These are phyloP conservation scores for Prenolepis imparis DNA, from an alignment of 2,888 invertebrate species.

Conservation along the genomic window DNA sequence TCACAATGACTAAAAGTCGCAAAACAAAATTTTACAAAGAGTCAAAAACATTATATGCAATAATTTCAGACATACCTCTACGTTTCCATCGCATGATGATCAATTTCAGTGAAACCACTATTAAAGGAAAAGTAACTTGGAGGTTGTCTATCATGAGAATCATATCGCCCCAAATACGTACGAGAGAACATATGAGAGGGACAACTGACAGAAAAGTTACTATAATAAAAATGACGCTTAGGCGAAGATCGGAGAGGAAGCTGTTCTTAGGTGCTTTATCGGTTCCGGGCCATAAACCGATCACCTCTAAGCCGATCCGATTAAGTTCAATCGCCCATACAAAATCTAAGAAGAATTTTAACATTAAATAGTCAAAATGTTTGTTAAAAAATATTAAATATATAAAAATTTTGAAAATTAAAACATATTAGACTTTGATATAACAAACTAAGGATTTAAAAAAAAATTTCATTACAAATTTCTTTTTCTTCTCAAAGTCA, in stretches of 20 bases:
- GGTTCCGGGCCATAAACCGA: constrained; percentile 55
- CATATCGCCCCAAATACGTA: constrained; percentile 24
- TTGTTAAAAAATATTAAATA: neutral
- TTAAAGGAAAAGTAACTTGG: constrained; percentile 29
- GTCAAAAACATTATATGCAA: neutral
- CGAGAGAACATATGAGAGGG: constrained; percentile 29
- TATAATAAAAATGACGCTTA: neutral
- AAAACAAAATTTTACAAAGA: neutral
- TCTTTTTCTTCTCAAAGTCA: neutral
- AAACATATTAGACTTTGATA: neutral
- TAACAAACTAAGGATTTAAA: neutral
- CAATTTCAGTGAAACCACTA: constrained; percentile 40
- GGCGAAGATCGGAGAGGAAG: constrained; percentile 19
- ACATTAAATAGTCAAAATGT: neutral
- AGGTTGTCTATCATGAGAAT: constrained; percentile 45
- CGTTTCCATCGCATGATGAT: constrained; percentile 34
- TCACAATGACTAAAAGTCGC: too few species aligned
- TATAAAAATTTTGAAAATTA: neutral
- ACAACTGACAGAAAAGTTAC: neutral
- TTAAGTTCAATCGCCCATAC: constrained; percentile 53
- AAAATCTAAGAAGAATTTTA: constrained; percentile 39
- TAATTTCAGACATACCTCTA: constrained; percentile 38
- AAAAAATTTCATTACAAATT: neutral
- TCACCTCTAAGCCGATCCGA: neutral
- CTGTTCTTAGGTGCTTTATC: neutral